A percentile compares a stretch with the other conserved stretches of the same genome.
These are phyloP conservation scores for Sympetrum striolatum DNA, from an alignment of 2,888 invertebrate genomes.

Conservation along the genomic window DNA sequence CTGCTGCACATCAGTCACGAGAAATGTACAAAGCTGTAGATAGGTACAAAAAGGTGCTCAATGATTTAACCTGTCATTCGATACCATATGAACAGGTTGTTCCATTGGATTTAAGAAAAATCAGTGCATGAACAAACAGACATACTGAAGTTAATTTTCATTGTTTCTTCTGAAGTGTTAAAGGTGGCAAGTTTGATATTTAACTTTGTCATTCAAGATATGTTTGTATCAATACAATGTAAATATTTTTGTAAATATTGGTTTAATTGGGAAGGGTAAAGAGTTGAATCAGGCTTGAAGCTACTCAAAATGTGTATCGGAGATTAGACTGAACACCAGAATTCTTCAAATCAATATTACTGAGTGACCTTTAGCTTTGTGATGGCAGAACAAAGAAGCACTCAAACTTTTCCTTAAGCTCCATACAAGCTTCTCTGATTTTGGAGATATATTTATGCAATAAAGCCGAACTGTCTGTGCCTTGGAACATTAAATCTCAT, in stretches of 20 bases:
- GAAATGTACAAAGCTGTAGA: not conserved
- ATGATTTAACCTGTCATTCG: not conserved
- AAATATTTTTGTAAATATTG: not conserved
- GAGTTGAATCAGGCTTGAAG: not conserved
- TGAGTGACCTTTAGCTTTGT: too few species aligned
- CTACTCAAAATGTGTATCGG: too few species aligned
- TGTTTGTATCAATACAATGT: not conserved
- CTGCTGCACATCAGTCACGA: not conserved
- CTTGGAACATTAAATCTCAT: too few species aligned
- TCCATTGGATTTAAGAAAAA: constrained; percentile 13
- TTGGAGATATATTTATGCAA: too few species aligned
- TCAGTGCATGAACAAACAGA: not conserved
- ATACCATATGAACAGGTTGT: constrained; percentile 23
- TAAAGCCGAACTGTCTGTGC: too few species aligned
- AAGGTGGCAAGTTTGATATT: not conserved
- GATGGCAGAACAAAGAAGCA: too few species aligned
- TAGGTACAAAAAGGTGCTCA: not conserved
- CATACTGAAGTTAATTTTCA: not conserved
- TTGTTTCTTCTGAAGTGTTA: not conserved
- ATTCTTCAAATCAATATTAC: too few species aligned
- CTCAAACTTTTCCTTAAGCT: too few species aligned
- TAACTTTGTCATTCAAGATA: not conserved
- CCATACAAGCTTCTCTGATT: too few species aligned
- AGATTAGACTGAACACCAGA: too few species aligned
- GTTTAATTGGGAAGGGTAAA: not conserved